A percentile compares a stretch with the other conserved stretches of the same genome.
Evolutionary conservation across 2,888 invertebrate genomes (phyloP).

Genomic region (Tuberolachnus salignus): DNA sequence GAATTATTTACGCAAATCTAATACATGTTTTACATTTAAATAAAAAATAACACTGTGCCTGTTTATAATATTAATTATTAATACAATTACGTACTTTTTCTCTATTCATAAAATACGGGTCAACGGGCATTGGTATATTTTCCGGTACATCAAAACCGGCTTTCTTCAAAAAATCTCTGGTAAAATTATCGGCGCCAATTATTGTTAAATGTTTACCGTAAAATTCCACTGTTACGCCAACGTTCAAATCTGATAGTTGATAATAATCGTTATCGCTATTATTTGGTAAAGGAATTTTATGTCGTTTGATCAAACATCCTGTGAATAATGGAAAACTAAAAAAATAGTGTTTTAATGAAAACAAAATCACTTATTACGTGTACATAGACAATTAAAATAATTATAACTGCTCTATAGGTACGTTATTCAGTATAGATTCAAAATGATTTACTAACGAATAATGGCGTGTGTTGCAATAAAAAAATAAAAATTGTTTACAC

Average conservation of each 20-base stretch:
- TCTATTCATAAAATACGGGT: conserved; percentile 60
- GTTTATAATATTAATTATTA: neutral
- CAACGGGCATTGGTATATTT: conserved; percentile 67
- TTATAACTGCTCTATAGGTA: no score
- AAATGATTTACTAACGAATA: no score
- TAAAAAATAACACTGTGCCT: neutral
- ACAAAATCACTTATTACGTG: no score
- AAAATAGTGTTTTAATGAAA: no score
- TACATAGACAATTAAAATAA: no score
- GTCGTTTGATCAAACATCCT: conserved; percentile 82
- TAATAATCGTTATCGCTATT: conserved; percentile 77
- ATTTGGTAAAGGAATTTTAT: conserved; percentile 76
- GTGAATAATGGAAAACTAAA: no score
- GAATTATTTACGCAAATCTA: neutral
- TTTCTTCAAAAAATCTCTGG: conserved; percentile 80
- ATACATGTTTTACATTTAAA: no score
- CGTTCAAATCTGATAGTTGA: conserved; percentile 85
- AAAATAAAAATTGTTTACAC: no score
- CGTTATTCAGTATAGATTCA: no score
- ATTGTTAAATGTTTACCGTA: conserved; percentile 83
- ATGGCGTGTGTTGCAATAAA: no score
- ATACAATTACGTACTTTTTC: conserved; percentile 22
- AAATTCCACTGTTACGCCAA: conserved; percentile 79
- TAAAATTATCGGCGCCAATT: conserved; percentile 85
- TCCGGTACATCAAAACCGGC: conserved; percentile 84